Evolutionary conservation across 2,888 invertebrate genomes (phyloP), one percentile per base, ranked within the genome.

Genomic region (Steinernema carpocapsae): DNA sequence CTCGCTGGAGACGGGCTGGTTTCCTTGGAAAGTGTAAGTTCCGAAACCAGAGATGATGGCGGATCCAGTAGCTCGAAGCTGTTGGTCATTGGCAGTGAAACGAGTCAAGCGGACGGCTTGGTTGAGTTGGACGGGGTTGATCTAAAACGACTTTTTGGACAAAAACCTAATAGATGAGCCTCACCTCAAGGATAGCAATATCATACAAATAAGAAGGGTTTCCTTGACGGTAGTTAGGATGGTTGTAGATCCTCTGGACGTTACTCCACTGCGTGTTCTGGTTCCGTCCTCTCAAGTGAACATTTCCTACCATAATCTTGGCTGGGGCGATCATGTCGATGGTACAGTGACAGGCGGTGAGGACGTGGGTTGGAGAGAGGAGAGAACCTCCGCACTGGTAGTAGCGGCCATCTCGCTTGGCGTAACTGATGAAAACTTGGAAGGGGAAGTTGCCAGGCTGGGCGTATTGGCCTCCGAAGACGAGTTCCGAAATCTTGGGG

Each of bases 301-400:
- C 19, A 14, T 24, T 17, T 22, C 64, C 64, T 3, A 64, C 64
- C 64, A 64, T 64, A 3, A 64, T 37, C 17, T 32, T 29, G 4
- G 64, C 29, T 3, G 64, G 64, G 14, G 64, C 64, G 32, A 64
- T 17, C 64, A 64, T 32, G 6, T 26, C 64, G 29, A 32, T 32
- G 17, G 64, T 64, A 32, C 64, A 64, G 37, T 64, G 64, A 3
- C 29, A 26, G 37, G 64, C 64, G 14, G 64, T 64, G 32, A 64
- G 64, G 32, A 64, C 64, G 37, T 64, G 64, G 1, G 64, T 64
- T 2, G 64, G 32, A 2, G 64, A 64, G 32, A 64, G 12, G 10
- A 64, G 32, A 14, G 64, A 64, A 26, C 64, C 64, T 64, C 64
- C 64, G 64, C 64, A 64, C 29, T 29, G 24, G 64, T 64, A 64